phyloP scores from a whole-genome alignment of 2,888 invertebrate species.

The Spodoptera exigua region DNA sequence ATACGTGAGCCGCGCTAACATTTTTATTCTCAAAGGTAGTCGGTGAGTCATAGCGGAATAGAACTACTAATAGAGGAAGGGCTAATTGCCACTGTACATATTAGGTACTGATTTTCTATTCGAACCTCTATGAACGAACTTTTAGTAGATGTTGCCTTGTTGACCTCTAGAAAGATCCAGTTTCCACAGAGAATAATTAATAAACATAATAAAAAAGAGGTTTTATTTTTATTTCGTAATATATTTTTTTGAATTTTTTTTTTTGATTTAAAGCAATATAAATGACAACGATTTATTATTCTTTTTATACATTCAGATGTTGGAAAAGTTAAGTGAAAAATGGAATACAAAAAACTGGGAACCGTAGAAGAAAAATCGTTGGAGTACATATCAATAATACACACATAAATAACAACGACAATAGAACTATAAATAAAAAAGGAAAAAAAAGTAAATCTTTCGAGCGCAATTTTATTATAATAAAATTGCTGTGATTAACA shows the following conservation, averaged over 20 bases:
- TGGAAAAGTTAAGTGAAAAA: too few species aligned
- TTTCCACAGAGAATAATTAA: constrained; percentile 26
- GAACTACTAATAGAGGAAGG: constrained; percentile 7
- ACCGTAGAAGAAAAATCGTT: too few species aligned
- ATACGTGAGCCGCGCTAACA: constrained; percentile 22
- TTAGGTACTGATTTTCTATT: constrained; percentile 11
- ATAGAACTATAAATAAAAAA: too few species aligned
- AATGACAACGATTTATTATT: too few species aligned
- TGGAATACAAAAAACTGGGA: too few species aligned
- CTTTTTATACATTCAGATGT: too few species aligned
- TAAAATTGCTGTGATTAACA: constrained; percentile 37
- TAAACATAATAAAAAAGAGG: too few species aligned
- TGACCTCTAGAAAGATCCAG: constrained; percentile 13
- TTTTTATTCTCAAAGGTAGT: constrained; percentile 16
- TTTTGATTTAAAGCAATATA: too few species aligned
- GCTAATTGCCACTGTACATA: constrained; percentile 3
- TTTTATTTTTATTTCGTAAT: too few species aligned
- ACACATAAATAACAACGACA: too few species aligned
- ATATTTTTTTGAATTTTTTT: too few species aligned
- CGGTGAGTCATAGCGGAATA: constrained; percentile 29
- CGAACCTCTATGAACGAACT: constrained; percentile 10
- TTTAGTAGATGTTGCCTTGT: constrained; percentile 14
- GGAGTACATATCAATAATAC: too few species aligned
- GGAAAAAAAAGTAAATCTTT: constrained; percentile 8
- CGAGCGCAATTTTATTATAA: constrained; percentile 24